A percentile compares a stretch with the other conserved stretches of the same genome.
These are phyloP conservation scores for Scopus umbretta DNA, from an alignment of 2,113 vertebrate genomes.

Conservation along the genomic window DNA sequence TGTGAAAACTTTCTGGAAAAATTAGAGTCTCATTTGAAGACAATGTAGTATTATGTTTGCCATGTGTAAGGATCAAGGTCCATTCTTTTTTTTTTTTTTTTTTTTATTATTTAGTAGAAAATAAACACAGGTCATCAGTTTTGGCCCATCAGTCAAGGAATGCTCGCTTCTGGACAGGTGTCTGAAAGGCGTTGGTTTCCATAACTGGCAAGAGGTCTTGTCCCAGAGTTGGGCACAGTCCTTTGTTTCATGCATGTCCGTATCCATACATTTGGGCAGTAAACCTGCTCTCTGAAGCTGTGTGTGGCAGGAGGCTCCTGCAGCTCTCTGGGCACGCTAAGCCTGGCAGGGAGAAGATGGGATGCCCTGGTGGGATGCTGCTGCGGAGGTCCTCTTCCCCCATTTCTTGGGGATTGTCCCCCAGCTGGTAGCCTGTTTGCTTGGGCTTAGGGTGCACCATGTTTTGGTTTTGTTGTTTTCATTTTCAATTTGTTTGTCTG, in stretches of 20 bases:
- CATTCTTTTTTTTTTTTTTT: background rate
- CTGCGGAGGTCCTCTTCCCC: background rate
- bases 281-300: background rate
- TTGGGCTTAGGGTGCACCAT: background rate
- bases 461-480: background rate
- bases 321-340: accelerated
- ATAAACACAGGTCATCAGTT: accelerated
- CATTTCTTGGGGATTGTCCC: background rate
- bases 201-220: background rate
- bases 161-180: background rate
- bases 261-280: background rate
- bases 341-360: background rate
- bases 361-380: background rate
- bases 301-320: background rate
- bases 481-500: background rate
- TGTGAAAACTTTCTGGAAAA: background rate
- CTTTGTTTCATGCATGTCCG: accelerated
- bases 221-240: background rate
- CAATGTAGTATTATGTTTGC: background rate
- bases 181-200: background rate
- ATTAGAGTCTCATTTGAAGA: background rate
- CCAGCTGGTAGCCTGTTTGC: accelerated
- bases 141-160: background rate
- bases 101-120: background rate
- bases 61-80: background rate